phyloP scores from a whole-genome alignment of 2,888 invertebrate species.

The Smittia sp. region DNA sequence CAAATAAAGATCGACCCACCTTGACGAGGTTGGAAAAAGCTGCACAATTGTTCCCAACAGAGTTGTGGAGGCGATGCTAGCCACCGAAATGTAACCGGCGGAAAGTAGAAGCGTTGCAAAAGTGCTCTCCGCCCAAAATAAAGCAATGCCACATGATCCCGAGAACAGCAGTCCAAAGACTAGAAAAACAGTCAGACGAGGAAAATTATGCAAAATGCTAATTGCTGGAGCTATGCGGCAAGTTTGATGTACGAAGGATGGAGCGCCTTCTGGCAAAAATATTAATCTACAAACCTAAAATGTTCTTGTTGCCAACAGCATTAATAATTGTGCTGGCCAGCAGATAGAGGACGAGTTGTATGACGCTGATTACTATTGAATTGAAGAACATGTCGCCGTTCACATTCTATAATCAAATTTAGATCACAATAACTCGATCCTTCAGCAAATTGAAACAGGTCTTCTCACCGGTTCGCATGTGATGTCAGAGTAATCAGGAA shows the following conservation, averaged over 20 bases:
- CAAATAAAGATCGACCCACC: slow-evolving; percentile 52
- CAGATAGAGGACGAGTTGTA: slow-evolving; percentile 62
- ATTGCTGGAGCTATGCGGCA: too few relatives aligned
- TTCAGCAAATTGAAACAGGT: slow-evolving; percentile 16
- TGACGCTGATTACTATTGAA: slow-evolving; percentile 64
- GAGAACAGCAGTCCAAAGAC: slow-evolving; percentile 54
- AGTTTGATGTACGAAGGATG: too few relatives aligned
- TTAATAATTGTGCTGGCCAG: slow-evolving; percentile 59
- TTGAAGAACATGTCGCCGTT: slow-evolving; percentile 66
- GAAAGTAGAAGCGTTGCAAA: slow-evolving; percentile 58
- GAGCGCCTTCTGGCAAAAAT: not conserved
- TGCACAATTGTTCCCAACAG: slow-evolving; percentile 63
- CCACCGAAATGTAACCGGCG: slow-evolving; percentile 57
- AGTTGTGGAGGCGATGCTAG: slow-evolving; percentile 60
- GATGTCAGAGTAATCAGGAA: slow-evolving; percentile 44
- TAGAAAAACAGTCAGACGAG: slow-evolving; percentile 45
- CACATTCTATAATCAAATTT: slow-evolving; percentile 47
- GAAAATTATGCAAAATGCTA: too few relatives aligned
- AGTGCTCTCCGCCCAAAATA: slow-evolving; percentile 60
- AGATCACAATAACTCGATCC: too few relatives aligned
- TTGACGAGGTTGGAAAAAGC: slow-evolving; percentile 64
- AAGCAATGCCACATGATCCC: slow-evolving; percentile 55
- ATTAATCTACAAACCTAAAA: slow-evolving; percentile 54
- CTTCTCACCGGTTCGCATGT: slow-evolving; percentile 50
- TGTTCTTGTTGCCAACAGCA: slow-evolving; percentile 56